phyloP scores from a whole-genome alignment of 2,888 invertebrate species.

The Eristalinus aeneus region DNA sequence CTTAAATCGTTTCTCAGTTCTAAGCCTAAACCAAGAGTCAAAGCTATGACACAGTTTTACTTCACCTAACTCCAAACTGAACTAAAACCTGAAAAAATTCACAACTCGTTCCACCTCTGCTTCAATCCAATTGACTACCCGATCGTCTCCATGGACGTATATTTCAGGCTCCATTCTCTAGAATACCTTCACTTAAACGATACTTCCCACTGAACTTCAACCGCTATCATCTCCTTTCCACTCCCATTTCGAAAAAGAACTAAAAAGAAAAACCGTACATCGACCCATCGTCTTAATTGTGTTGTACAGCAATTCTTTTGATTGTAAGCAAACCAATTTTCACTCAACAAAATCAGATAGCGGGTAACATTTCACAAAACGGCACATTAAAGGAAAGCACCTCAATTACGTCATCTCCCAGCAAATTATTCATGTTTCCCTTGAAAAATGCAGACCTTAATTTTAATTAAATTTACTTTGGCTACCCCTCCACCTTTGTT shows the following conservation, averaged over 20 bases:
- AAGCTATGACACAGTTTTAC: too few species aligned
- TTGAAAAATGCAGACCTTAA: conserved; percentile 1
- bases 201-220: not conserved
- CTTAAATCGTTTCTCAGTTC: too few species aligned
- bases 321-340: not conserved
- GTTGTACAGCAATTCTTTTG: not conserved
- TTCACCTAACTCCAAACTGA: too few species aligned
- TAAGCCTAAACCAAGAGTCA: too few species aligned
- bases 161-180: too few species aligned
- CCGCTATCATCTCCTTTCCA: too few species aligned
- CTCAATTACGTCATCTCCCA: not conserved
- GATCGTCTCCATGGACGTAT: too few species aligned
- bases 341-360: not conserved
- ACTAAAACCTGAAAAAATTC: too few species aligned
- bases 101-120: too few species aligned
- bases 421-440: conserved; percentile 3
- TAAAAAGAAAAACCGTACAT: not conserved
- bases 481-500: not conserved
- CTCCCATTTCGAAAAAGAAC: too few species aligned
- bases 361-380: not conserved
- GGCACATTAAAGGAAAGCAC: not conserved
- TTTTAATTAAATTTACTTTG: conserved; percentile 12
- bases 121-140: too few species aligned
- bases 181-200: too few species aligned
- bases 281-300: not conserved